Percentiles rank a stretch among this genome's conserved stretches.
Evolutionary conservation across 2,113 vertebrate species (phyloP).

Genomic region (Otis tarda): DNA sequence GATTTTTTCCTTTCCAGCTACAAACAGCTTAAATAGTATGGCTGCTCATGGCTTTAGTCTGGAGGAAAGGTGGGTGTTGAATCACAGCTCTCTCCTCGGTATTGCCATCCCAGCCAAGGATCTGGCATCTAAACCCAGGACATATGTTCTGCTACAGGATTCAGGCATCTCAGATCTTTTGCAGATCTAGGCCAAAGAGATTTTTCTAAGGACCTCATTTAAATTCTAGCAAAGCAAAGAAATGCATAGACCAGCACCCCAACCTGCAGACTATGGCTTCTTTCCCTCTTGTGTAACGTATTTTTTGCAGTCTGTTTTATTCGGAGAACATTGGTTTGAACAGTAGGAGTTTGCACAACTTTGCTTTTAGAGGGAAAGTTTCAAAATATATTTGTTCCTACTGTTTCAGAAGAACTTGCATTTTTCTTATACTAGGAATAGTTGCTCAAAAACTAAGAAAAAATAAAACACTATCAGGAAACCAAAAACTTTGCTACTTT

Average conservation of each 20-base stretch:
- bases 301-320: neutral
- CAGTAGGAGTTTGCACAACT: conserved; percentile 13
- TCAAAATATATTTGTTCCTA: conserved; percentile 20
- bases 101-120: neutral
- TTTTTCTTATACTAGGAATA: conserved; percentile 19
- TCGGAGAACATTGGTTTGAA: neutral
- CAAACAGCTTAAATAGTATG: neutral
- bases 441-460: neutral
- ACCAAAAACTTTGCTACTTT: neutral
- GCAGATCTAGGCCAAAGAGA: neutral
- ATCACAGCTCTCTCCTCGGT: neutral
- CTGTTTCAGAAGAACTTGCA: neutral
- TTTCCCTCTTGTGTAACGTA: neutral
- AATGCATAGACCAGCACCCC: neutral
- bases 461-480: neutral
- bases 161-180: neutral
- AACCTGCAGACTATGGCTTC: neutral
- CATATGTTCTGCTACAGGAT: neutral
- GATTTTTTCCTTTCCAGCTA: neutral
- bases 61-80: neutral
- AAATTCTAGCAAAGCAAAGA: neutral
- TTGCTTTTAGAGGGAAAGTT: neutral
- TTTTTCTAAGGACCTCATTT: neutral
- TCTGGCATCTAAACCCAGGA: neutral
- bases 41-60: neutral